phyloP scores from a whole-genome alignment of 2,797 vertebrate genomes.

The Macroramphosus scolopax region DNA sequence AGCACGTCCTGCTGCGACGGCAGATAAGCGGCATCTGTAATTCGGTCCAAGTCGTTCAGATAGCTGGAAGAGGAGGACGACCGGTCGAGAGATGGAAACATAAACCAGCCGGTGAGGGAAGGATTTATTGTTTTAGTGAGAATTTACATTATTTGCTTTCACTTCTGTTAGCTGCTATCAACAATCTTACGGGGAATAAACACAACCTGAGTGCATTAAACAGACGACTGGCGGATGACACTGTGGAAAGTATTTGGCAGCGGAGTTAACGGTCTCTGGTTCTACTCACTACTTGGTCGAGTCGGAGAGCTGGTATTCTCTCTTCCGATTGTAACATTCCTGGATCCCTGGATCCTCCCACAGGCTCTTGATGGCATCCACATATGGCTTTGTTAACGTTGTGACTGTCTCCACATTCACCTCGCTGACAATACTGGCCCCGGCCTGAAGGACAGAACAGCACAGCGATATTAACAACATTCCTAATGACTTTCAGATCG shows the following conservation, averaged over 20 bases:
- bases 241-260: constrained; percentile 44
- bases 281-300: constrained; percentile 96
- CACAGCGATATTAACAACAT: neutral
- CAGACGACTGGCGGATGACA: constrained; percentile 23
- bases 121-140: too few relatives aligned
- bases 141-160: too few relatives aligned
- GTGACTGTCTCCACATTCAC: constrained; percentile 89
- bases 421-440: constrained; percentile 82
- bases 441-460: constrained; percentile 73
- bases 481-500: too few relatives aligned
- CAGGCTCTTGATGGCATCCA: constrained; percentile 92
- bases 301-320: constrained; percentile 96
- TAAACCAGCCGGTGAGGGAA: too few relatives aligned
- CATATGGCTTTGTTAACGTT: constrained; percentile 81
- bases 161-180: constrained; percentile 10
- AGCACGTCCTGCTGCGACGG: constrained; percentile 86
- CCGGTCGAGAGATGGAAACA: too few relatives aligned
- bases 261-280: constrained; percentile 27
- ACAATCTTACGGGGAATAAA: constrained; percentile 37
- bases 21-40: constrained; percentile 73
- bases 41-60: constrained; percentile 80
- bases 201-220: constrained; percentile 7
- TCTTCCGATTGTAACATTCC: constrained; percentile 90
- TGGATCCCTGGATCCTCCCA: constrained; percentile 95
- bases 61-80: too few relatives aligned